Conservation (phyloP, 2,113 vertebrate species). For the Catharus bicknelli region DNA sequence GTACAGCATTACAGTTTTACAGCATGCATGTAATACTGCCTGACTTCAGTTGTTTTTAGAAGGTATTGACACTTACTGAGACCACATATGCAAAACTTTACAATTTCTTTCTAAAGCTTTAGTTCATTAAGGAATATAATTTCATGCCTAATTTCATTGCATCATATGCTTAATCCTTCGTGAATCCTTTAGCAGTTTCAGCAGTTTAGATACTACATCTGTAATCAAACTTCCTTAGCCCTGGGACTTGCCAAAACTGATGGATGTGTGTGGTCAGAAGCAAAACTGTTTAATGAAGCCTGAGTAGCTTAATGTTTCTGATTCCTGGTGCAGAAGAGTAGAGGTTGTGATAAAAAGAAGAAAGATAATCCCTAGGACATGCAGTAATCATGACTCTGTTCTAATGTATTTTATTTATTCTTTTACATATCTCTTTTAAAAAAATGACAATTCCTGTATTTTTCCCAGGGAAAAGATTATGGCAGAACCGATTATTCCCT, state of each 20-base stretch:
- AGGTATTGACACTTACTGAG: neutral
- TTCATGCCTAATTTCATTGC: neutral
- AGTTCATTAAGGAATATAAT: neutral
- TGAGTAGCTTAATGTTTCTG: neutral
- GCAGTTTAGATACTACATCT: neutral
- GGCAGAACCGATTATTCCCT: neutral
- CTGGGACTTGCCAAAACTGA: neutral
- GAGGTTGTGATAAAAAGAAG: neutral
- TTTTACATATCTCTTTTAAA: neutral
- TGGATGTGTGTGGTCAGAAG: neutral
- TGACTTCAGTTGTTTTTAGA: neutral
- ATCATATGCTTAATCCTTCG: neutral
- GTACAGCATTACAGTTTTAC: neutral
- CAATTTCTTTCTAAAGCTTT: neutral
- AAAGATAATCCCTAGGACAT: neutral
- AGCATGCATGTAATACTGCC: neutral
- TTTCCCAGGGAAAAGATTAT: neutral
- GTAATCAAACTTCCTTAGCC: neutral
- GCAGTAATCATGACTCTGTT: neutral
- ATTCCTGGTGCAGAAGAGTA: neutral
- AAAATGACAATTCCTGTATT: neutral
- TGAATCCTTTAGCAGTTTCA: neutral
- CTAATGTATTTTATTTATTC: neutral
- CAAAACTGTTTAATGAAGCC: neutral
- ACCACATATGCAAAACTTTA: neutral